A percentile compares a stretch with the other conserved stretches of the same genome.
Evolutionary conservation across 2,797 vertebrate genomes (phyloP).

Genomic region (Aldrovandia affinis): DNA sequence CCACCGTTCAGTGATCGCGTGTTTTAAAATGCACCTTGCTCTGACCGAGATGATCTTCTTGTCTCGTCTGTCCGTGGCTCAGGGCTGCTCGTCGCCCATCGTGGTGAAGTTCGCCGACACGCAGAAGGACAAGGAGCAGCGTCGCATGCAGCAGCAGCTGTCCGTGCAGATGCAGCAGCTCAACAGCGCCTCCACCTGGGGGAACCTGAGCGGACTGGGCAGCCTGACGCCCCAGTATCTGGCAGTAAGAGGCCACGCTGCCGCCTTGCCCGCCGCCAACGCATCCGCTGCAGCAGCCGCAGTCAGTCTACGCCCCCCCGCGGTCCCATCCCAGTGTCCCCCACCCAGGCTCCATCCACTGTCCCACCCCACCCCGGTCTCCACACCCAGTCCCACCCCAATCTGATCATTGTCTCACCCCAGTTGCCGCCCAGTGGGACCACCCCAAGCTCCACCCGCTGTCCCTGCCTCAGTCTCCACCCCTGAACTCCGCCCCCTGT

Average conservation of each 20-base stretch:
- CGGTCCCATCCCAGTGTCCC: not conserved
- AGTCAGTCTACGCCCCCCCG: not conserved
- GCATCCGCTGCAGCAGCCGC: not conserved
- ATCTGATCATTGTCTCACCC: not conserved
- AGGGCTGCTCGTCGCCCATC: conserved; percentile 98
- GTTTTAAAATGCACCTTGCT: not conserved
- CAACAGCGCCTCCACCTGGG: conserved; percentile 98
- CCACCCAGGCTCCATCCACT: not conserved
- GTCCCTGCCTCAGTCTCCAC: not conserved
- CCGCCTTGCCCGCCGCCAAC: conserved; percentile 34
- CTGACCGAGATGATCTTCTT: not conserved
- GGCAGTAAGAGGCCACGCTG: conserved; percentile 87
- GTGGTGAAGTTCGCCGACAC: conserved; percentile 99
- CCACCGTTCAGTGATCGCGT: not conserved
- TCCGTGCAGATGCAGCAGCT: conserved; percentile 99
- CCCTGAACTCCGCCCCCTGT: not conserved
- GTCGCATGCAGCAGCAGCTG: conserved; percentile 96
- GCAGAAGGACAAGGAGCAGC: conserved; percentile 98
- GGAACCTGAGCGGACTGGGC: conserved; percentile 93
- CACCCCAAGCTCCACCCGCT: not conserved
- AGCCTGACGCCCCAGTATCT: conserved; percentile 96
- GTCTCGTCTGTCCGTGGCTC: conserved; percentile 31
- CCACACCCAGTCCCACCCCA: too few relatives aligned
- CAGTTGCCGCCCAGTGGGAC: too few relatives aligned
- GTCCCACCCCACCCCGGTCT: too few relatives aligned